Base-by-base conservation (phyloP, 2,888 invertebrate genomes). In the Lasioglossum figueresi region DNA sequence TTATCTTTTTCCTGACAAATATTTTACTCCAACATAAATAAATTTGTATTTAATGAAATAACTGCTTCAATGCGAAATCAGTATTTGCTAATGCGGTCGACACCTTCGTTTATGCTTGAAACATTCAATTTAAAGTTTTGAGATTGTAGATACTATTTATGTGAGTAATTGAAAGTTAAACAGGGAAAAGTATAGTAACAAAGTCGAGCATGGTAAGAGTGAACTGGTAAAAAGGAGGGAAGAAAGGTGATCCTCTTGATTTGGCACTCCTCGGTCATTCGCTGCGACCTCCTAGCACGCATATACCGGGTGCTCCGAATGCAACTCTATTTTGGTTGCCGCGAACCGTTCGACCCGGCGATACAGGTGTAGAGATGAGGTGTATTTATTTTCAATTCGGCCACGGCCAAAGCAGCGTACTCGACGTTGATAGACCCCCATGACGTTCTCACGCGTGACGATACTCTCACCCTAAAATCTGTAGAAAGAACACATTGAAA, bases 321-420 rank as follows among this genome's bases (percentile, higher is more conserved):
- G 93, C 92, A 91, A 84, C 84, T 91, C 91, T 93, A 93, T 93
- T 93, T 93, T 91, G 45, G 90, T 89, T 91, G 85, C 76, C 79
- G 81, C 84, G 85, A 89, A 85, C 88, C 86, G 86, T 81, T 88
- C 89, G 83, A 86, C 84, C 79, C 77, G 75, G 86, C 81, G 82
- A 83, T 86, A 80, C 78, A 83, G 79, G 80, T 79, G 80, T 79
- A 76, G 79, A 72, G 84, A 85, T 40, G 84, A 86, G 91, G 84
- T 85, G 91, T 91, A 93, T 94, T 93, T 94, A 93, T 94, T 94
- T 94, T 93, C 91, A 94, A 94, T 91, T 92, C 94, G 94, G 94
- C 94, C 94, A 94, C 93, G 94, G 94, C 93, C 94, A 94, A 91
- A 91, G 87, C 45, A 81, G 74, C 82, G 74, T 77, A 37, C 56